Percentiles rank a stretch among this genome's conserved stretches.
Conservation (phyloP, 2,113 vertebrate genomes). For the Saccopteryx leptura region DNA sequence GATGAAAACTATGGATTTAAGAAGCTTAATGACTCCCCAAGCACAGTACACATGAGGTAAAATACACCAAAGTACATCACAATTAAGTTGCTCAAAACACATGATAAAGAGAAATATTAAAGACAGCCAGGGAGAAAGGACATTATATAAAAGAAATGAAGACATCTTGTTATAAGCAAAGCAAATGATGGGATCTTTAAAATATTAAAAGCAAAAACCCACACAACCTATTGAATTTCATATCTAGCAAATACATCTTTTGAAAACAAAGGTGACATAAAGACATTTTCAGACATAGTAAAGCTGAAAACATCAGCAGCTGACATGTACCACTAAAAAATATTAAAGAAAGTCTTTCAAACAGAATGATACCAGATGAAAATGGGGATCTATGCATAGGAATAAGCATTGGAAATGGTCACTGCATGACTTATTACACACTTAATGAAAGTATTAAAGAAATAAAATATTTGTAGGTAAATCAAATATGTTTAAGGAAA, state of each 20-base stretch:
- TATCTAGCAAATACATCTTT: neutral
- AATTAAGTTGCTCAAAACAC: neutral
- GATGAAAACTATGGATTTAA: neutral
- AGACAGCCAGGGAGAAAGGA: neutral
- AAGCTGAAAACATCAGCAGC: neutral
- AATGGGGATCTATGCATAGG: neutral
- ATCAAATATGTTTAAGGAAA: constrained; percentile 18
- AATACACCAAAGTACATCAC: neutral
- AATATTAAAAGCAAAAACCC: neutral
- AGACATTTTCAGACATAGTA: neutral
- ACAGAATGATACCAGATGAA: neutral
- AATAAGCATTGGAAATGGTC: neutral
- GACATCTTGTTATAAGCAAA: constrained; percentile 18
- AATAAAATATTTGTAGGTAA: neutral
- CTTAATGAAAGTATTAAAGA: neutral
- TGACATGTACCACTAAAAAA: neutral
- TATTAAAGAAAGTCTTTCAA: neutral
- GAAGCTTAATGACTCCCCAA: neutral
- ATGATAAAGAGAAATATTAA: neutral
- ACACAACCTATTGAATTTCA: constrained; percentile 4
- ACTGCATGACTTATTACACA: neutral
- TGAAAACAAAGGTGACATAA: neutral
- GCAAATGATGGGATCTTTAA: neutral
- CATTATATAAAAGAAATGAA: neutral
- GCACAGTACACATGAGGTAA: neutral